These are phyloP conservation scores for Mormyrus iriodes DNA, from an alignment of 2,113 vertebrate genomes.

Conservation along the genomic window DNA sequence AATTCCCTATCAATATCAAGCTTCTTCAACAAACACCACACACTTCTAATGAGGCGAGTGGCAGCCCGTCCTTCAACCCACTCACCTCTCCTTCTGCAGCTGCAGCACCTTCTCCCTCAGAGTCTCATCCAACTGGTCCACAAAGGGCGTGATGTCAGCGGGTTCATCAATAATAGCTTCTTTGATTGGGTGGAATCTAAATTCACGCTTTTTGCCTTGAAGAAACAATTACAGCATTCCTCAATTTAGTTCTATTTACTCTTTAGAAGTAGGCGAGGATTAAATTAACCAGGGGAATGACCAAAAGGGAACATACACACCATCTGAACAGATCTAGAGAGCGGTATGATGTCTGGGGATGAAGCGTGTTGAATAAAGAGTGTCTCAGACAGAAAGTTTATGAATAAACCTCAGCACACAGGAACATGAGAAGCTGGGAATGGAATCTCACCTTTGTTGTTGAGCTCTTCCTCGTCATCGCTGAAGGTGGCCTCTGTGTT, in stretches of 20 bases:
- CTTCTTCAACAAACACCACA: neutral
- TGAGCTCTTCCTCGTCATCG: constrained; percentile 87
- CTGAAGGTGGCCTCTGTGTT: constrained; percentile 88
- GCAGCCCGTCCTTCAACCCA: neutral
- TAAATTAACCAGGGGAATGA: neutral
- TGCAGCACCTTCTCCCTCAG: constrained; percentile 86
- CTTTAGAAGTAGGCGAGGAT: neutral
- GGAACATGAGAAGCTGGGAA: neutral
- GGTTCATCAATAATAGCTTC: constrained; percentile 86
- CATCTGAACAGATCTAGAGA: neutral
- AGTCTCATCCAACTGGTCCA: constrained; percentile 88
- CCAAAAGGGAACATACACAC: accelerated
- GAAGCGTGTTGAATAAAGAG: neutral
- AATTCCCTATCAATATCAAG: neutral
- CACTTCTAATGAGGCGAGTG: neutral
- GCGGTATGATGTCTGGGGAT: neutral
- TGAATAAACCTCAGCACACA: neutral
- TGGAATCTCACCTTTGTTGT: constrained; percentile 70
- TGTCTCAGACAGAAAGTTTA: neutral
- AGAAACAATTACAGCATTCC: neutral
- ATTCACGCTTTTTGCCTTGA: constrained; percentile 88
- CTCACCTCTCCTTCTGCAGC: constrained; percentile 88
- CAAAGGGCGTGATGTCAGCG: constrained; percentile 84
- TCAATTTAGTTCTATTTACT: neutral
- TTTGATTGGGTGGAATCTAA: constrained; percentile 90